phyloP scores from a whole-genome alignment of 2,113 vertebrate species.

The Recurvirostra avosetta region DNA sequence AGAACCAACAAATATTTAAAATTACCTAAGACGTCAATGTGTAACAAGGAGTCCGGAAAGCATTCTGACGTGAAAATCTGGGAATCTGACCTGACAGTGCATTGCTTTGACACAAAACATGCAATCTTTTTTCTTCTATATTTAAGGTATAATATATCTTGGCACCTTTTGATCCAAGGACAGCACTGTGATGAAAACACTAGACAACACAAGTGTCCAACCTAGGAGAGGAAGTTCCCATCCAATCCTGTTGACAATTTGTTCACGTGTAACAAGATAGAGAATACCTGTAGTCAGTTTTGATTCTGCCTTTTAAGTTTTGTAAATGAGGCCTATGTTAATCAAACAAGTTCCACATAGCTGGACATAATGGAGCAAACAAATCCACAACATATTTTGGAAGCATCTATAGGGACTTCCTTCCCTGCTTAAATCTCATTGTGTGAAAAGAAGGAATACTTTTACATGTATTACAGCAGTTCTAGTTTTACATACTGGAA shows the following conservation, averaged over 20 bases:
- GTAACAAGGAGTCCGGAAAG: not conserved
- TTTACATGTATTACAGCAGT: not conserved
- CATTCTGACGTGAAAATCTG: not conserved
- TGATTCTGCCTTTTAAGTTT: not conserved
- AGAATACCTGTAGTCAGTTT: not conserved
- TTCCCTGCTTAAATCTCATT: not conserved
- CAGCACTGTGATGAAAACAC: not conserved
- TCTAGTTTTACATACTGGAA: not conserved
- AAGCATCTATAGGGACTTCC: not conserved
- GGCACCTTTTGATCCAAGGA: not conserved
- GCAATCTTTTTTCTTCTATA: not conserved
- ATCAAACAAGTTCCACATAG: too few species aligned
- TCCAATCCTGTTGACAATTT: not conserved
- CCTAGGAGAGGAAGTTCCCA: not conserved
- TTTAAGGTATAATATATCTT: not conserved
- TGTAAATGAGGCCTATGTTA: not conserved
- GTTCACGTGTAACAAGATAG: not conserved
- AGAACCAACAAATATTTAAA: not conserved
- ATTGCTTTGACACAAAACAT: not conserved
- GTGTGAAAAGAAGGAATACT: not conserved
- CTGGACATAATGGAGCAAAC: not conserved
- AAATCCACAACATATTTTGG: not conserved
- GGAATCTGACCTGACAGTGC: not conserved
- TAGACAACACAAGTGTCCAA: not conserved
- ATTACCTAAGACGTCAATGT: not conserved